A percentile compares a stretch with the other conserved stretches of the same genome.
These are phyloP conservation scores for Pelusios castaneus DNA, from an alignment of 2,113 vertebrate genomes.

Conservation along the genomic window DNA sequence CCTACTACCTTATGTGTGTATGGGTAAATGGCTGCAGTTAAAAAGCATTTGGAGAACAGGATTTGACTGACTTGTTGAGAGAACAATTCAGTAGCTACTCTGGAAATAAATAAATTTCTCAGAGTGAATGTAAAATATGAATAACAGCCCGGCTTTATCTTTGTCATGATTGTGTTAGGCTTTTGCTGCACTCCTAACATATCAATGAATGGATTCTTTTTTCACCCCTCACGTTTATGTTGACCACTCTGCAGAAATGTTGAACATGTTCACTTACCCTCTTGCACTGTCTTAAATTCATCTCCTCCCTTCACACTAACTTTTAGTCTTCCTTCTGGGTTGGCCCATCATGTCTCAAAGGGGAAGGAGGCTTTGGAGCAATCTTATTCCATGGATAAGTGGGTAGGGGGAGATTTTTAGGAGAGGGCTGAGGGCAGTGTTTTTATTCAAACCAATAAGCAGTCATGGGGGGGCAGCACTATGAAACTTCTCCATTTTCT, in stretches of 20 bases:
- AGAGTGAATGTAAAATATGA: slow-evolving; percentile 17
- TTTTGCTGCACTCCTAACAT: background rate
- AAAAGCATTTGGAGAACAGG: background rate
- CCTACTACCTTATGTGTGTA: background rate
- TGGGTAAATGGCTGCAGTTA: background rate
- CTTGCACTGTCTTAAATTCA: background rate
- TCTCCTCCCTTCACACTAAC: background rate
- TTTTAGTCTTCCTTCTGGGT: background rate
- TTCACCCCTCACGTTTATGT: background rate
- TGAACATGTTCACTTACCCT: background rate
- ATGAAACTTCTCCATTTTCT: background rate
- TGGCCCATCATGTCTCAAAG: background rate
- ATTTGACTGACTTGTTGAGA: background rate
- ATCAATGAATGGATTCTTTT: background rate
- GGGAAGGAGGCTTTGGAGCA: background rate
- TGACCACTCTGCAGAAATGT: background rate
- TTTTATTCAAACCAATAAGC: background rate
- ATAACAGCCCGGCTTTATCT: background rate
- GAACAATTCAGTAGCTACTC: background rate
- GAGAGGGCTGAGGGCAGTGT: background rate
- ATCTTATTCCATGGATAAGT: background rate
- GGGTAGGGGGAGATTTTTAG: background rate
- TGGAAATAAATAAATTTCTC: background rate
- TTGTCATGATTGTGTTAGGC: background rate
- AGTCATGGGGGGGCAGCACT: background rate